These are phyloP conservation scores for Fulmarus glacialis DNA, from an alignment of 2,113 vertebrate genomes.

Conservation along the genomic window DNA sequence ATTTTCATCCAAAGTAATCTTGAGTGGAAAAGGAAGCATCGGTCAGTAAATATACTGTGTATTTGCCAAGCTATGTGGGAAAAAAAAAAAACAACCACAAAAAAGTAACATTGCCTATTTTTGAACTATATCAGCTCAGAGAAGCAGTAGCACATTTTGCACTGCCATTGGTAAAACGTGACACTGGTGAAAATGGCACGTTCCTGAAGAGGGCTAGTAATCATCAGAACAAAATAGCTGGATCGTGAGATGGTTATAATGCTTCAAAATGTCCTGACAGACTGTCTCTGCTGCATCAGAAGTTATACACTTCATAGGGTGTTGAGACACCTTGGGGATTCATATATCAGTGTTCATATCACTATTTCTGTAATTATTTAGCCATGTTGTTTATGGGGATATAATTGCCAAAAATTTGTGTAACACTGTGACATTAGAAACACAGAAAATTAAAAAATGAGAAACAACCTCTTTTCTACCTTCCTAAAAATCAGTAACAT, in stretches of 20 bases:
- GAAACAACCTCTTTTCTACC: not conserved
- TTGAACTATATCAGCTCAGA: not conserved
- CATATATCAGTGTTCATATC: not conserved
- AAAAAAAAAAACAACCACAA: not conserved
- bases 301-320: not conserved
- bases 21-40: not conserved
- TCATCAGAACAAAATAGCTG: not conserved
- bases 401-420: not conserved
- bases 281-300: not conserved
- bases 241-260: not conserved
- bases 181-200: accelerated
- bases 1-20: not conserved
- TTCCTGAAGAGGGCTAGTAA: not conserved
- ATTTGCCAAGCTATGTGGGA: not conserved
- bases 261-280: not conserved
- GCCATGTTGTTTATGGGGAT: not conserved
- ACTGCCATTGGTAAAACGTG: not conserved
- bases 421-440: not conserved
- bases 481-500: not conserved
- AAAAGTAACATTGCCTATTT: not conserved
- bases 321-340: not conserved
- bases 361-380: not conserved
- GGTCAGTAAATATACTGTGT: not conserved
- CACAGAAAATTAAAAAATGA: not conserved
- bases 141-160: not conserved